These are phyloP conservation scores for Venustoraphidia nigricollis DNA, from an alignment of 2,888 invertebrate species.

Conservation along the genomic window DNA sequence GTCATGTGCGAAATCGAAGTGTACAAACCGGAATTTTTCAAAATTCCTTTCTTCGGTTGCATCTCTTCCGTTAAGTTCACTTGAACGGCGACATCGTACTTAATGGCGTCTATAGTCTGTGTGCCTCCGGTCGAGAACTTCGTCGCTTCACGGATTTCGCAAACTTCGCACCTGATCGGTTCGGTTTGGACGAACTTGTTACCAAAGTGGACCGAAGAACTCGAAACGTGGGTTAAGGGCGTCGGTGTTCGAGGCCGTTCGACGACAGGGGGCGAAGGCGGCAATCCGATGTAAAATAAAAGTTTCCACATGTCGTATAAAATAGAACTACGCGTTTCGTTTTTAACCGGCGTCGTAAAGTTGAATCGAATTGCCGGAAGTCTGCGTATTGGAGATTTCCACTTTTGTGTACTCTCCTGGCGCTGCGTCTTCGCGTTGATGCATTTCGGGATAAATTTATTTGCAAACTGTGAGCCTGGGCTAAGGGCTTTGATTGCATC, in stretches of 20 bases:
- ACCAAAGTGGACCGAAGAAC: too few relatives aligned
- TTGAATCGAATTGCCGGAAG: slow-evolving; percentile 15
- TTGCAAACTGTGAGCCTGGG: slow-evolving; percentile 17
- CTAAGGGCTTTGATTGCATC: slow-evolving; percentile 23
- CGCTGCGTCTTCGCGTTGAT: slow-evolving; percentile 9
- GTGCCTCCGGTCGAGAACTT: slow-evolving; percentile 12
- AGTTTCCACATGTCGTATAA: slow-evolving; percentile 12
- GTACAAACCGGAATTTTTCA: slow-evolving; percentile 11
- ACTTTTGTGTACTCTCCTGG: slow-evolving; percentile 12
- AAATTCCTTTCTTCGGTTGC: slow-evolving; percentile 13
- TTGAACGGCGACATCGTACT: slow-evolving; percentile 22
- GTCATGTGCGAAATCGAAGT: slow-evolving; percentile 25
- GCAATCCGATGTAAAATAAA: slow-evolving; percentile 8
- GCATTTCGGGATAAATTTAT: slow-evolving; percentile 18
- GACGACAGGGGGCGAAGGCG: neutral
- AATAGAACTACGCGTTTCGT: slow-evolving; percentile 9
- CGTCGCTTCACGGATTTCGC: slow-evolving; percentile 19
- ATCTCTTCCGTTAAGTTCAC: slow-evolving; percentile 18
- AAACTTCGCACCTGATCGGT: slow-evolving; percentile 17
- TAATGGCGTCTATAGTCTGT: slow-evolving; percentile 11
- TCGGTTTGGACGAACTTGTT: slow-evolving; percentile 16
- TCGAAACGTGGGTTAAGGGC: neutral
- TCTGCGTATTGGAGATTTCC: slow-evolving; percentile 17
- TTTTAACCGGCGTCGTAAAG: slow-evolving; percentile 14
- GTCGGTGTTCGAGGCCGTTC: neutral